Percentiles rank a stretch among this genome's conserved stretches.
Evolutionary conservation across 2,797 vertebrate genomes (phyloP).

Genomic region (Peromyscus attwateri): DNA sequence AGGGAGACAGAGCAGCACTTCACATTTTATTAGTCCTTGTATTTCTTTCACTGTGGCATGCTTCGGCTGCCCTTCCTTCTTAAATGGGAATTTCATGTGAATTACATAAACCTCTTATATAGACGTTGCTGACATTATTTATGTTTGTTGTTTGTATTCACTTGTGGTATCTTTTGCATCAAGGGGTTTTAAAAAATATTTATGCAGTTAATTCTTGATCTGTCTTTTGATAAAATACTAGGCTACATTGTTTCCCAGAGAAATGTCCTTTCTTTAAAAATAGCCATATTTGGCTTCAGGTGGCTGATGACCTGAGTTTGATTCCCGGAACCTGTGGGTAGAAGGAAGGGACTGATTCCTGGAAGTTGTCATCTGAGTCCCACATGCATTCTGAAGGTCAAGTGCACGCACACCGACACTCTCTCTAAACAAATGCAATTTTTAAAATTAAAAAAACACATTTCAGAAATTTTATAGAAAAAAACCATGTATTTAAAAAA

Average conservation of each 20-base stretch:
- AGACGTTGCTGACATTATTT: conserved; percentile 19
- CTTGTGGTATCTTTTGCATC: conserved; percentile 24
- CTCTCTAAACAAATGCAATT: not conserved
- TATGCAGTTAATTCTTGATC: conserved; percentile 33
- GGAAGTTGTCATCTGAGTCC: not conserved
- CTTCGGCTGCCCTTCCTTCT: conserved; percentile 19
- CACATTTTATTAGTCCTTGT: conserved; percentile 68
- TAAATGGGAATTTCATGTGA: not conserved
- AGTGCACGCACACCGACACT: not conserved
- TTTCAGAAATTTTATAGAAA: conserved; percentile 17
- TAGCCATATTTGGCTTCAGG: not conserved
- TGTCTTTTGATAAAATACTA: conserved; percentile 57
- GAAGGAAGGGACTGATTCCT: not conserved
- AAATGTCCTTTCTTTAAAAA: conserved; percentile 42
- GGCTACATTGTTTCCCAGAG: not conserved
- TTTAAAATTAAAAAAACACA: not conserved
- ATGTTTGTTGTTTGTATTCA: conserved; percentile 20
- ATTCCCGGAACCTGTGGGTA: not conserved
- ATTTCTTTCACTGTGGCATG: conserved; percentile 54
- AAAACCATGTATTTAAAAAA: not conserved
- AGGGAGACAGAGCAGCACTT: conserved; percentile 56
- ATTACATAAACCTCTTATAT: conserved; percentile 11
- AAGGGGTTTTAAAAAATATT: conserved; percentile 30
- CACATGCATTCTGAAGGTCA: no score
- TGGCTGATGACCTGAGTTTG: not conserved